Evolutionary conservation across 2,113 vertebrate genomes (phyloP), one percentile per base, ranked within the genome.

Genomic region (Cairina moschata): DNA sequence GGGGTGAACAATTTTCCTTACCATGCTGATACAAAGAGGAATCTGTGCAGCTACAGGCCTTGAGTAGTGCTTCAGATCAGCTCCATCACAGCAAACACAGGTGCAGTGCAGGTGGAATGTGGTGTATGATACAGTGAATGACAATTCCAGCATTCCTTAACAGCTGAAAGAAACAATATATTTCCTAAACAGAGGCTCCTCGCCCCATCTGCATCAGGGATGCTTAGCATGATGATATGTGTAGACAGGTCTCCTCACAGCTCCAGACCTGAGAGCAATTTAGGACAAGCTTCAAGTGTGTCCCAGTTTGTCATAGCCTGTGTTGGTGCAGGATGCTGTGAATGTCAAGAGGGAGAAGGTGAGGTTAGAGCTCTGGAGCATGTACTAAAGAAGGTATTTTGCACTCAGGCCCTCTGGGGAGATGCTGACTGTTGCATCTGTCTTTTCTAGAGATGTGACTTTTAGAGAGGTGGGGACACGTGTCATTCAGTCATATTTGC

Each of bases 401-500:
- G 60, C 36, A 16, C 3, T 1, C 44, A 38, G 85, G 77, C 76
- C 55, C 83, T 90, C 62, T 60, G 60, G 52, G 77, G 40, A 73
- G 81, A 66, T 46, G n/a, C 48, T 82, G 87, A n/a, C 48, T 90
- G 85, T 87, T 91, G 58, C 0, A 1, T 83, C 75, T 96, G 88
- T 23, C 58, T 93, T 86, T 68, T 68, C 31, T 65, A 74, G 48
- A 46, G 42, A 50, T 84, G 26, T n/a, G 73, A 11, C 78, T 92
- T 92, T 75, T 48, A 68, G 21, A 75, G 42, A 17, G 34, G 23
- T 84, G 62, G 65, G 58, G 26, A 82, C 58, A 79, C 92, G 86
- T 60, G 83, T 76, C 69, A 68, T 56, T 95, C 88, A 96, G 93
- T 83, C 84, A 90, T 76, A 82, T 44, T 88, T 90, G 38, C 88